Evolutionary conservation across 2,113 vertebrate genomes (phyloP), one percentile per base, ranked within the genome.

Genomic region (Ifrita kowaldi): DNA sequence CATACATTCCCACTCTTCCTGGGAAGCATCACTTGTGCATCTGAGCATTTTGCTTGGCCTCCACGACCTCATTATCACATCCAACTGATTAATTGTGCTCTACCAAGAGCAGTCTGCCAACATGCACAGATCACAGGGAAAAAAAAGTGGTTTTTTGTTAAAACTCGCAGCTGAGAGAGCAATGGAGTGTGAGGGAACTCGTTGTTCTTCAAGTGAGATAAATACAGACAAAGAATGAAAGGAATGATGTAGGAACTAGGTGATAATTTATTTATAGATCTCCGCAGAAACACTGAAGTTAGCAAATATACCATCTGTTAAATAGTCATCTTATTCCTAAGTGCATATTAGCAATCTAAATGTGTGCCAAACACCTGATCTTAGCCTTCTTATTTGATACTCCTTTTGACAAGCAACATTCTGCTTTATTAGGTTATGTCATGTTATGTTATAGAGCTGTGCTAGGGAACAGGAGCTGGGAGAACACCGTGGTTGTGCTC

Each of bases 221-320:
- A 97, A 96, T 64, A 89, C 50, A 88, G 87, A 90, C 84, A 85
- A 94, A 95, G 95, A 79, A 91, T 28, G 64, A 88, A 74, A 95
- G 49, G 93, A 89, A 80, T 90, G 67, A 87, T 92, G 83, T 56
- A 74, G 88, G 78, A 93, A 89, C 85, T 52, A 94, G 93, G 94
- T 96, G 94, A 94, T 97, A 95, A 97, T 95, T 97, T 97, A 97
- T 97, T 97, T 97, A 96, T 92, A 95, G 93, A 90, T 65, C 94
- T 97, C 94, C 30, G 76, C 83, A 97, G 91, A 97, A 97, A 89
- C 68, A 90, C 89, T 81, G 94, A 89, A 95, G 90, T 83, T 97
- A 94, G 87, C 87, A 79, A 95, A 84, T 92, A 90, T 33, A 69
- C 96, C 96, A 92, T 97, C 96, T 97, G 96, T 95, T 96, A 97